phyloP scores from a whole-genome alignment of 2,113 vertebrate species.

The Eptesicus fuscus region DNA sequence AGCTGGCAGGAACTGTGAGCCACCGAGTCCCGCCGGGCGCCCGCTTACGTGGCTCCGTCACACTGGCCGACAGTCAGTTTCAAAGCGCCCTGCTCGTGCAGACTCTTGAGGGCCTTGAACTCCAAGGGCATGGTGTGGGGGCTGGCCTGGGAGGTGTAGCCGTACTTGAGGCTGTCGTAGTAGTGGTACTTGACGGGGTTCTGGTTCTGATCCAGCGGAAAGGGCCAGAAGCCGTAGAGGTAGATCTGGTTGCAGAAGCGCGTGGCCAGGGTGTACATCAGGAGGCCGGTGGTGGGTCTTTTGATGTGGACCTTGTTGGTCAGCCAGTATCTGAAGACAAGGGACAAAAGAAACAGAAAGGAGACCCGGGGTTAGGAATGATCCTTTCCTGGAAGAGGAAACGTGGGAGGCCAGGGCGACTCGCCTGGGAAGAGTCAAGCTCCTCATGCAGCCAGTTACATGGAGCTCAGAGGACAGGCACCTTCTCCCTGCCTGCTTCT shows the following conservation, averaged over 20 bases:
- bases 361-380: background rate
- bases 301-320: slow-evolving; percentile 98
- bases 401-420: background rate
- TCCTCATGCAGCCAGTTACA: background rate
- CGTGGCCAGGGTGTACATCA: slow-evolving; percentile 97
- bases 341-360: background rate
- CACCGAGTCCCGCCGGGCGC: slow-evolving; percentile 1
- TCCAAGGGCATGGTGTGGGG: slow-evolving; percentile 98
- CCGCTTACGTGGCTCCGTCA: slow-evolving; percentile 81
- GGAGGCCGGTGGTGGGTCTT: slow-evolving; percentile 94
- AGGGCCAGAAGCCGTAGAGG: slow-evolving; percentile 98
- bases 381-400: background rate
- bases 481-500: background rate
- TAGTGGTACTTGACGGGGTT: slow-evolving; percentile 96
- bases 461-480: background rate
- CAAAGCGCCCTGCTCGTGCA: slow-evolving; percentile 95
- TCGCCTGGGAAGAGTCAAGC: background rate
- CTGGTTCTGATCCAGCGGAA: slow-evolving; percentile 87
- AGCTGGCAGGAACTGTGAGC: slow-evolving; percentile 74
- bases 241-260: slow-evolving; percentile 97
- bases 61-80: slow-evolving; percentile 92
- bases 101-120: slow-evolving; percentile 92
- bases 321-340: slow-evolving; percentile 91
- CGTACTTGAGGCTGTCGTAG: slow-evolving; percentile 93
- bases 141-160: slow-evolving; percentile 94